Conservation (phyloP, 2,888 invertebrate species). For the Hartigia nigra region DNA sequence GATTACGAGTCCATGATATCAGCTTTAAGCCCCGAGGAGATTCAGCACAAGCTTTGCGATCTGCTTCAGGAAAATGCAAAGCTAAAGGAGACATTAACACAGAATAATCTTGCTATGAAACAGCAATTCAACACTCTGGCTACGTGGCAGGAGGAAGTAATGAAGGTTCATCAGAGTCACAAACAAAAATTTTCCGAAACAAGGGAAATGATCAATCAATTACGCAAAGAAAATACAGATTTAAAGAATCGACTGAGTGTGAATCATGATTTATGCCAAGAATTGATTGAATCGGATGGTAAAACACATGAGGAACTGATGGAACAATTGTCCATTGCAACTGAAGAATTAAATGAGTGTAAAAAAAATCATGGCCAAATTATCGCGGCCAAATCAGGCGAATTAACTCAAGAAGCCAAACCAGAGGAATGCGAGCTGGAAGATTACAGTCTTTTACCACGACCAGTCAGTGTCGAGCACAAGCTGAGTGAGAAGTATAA, state of each 20-base stretch:
- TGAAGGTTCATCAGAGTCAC: constrained; percentile 72
- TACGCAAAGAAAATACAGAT: constrained; percentile 58
- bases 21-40: constrained; percentile 62
- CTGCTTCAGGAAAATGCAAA: constrained; percentile 71
- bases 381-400: constrained; percentile 5
- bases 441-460: not conserved
- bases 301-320: constrained; percentile 19
- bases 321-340: constrained; percentile 22
- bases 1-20: constrained; percentile 51
- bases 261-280: not conserved
- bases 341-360: constrained; percentile 23
- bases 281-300: not conserved
- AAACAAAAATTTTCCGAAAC: constrained; percentile 77
- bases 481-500: constrained; percentile 2
- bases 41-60: constrained; percentile 69
- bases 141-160: constrained; percentile 75
- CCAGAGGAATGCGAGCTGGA: not conserved
- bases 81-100: constrained; percentile 72
- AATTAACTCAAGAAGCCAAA: constrained; percentile 9
- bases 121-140: constrained; percentile 73
- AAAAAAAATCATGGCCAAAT: not conserved
- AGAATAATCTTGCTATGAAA: constrained; percentile 77
- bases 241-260: constrained; percentile 32
- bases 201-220: constrained; percentile 68
- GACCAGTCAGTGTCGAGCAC: not conserved